Evolutionary conservation across 2,888 invertebrate genomes (phyloP), one percentile per base, ranked within the genome.

Genomic region (Heliconius charithonia): DNA sequence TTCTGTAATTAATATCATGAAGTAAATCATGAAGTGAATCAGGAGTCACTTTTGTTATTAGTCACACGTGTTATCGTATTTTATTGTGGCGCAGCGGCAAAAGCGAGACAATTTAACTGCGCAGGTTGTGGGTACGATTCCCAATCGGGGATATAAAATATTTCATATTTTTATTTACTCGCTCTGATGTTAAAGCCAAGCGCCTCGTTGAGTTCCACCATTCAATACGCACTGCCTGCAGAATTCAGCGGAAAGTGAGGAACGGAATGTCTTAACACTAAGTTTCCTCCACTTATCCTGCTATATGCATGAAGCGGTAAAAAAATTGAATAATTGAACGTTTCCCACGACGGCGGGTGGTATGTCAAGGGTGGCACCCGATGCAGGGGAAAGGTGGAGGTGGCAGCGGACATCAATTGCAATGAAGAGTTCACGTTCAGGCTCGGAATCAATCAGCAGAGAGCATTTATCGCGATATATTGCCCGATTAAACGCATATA

Each of bases 361-460:
- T 29, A 4, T n/a, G 13, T n/a, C 4, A 22, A 4, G 45, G 45
- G 29, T 13, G 19, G 22, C 10, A 3, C 19, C 10, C 27, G n/a
- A 32, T 13, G 45, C 1, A 27, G 71, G 12, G 51, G 22, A 25
- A 22, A n/a, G 10, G n/a, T 12, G 29, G 37, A 12, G 65, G 78
- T 74, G 67, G 78, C 79, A 56, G 81, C 78, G 81, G 81, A 84
- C 83, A 87, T 87, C 86, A 86, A 88, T 87, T 86, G 85, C 85
- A 83, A 83, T 85, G 83, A 85, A 83, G 82, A 84, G 84, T 85
- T 83, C 82, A 80, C 85, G 82, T 75, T n/a, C n/a, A n/a, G 84
- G 83, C 83, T 79, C 83, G 82, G 83, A 85, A 89, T 88, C 88
- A 87, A 89, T 89, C 89, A 86, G 84, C 79, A 81, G 80, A 81